Evolutionary conservation across 1,140 invertebrate genomes (phyloP).

Genomic region (Periplaneta americana): DNA sequence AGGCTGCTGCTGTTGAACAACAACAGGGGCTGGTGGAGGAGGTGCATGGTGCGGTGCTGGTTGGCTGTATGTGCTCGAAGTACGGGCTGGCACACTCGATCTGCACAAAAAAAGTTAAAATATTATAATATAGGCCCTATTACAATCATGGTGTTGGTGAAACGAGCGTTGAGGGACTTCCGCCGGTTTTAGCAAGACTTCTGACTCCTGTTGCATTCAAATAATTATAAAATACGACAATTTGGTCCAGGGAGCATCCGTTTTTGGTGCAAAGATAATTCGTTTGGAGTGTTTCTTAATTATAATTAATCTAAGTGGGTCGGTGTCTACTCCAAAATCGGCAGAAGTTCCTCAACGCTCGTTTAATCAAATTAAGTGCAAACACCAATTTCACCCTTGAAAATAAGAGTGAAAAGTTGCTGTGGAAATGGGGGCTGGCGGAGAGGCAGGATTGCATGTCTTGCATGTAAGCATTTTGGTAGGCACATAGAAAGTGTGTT

Average conservation of each 20-base stretch:
- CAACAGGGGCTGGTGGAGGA: slow-evolving; percentile 41
- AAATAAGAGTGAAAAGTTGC: too few relatives aligned
- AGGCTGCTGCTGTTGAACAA: slow-evolving; percentile 53
- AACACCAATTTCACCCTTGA: too few relatives aligned
- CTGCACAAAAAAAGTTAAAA: slow-evolving; percentile 13
- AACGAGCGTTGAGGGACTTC: background rate
- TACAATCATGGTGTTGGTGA: background rate
- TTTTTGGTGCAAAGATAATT: too few relatives aligned
- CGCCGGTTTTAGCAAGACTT: background rate
- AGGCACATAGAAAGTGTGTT: too few relatives aligned
- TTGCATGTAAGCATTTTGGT: too few relatives aligned
- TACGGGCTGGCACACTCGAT: slow-evolving; percentile 30
- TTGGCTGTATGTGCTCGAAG: slow-evolving; percentile 30
- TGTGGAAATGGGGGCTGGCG: too few relatives aligned
- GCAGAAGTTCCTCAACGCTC: too few relatives aligned
- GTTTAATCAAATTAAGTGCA: too few relatives aligned
- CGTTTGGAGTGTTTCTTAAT: too few relatives aligned
- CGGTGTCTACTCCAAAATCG: too few relatives aligned
- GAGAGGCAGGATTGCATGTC: too few relatives aligned
- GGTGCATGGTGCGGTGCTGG: slow-evolving; percentile 43
- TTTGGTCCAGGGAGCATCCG: background rate
- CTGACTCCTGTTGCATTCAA: background rate
- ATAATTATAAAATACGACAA: background rate
- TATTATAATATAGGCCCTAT: background rate
- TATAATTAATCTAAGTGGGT: too few relatives aligned